Percentiles rank a stretch among this genome's conserved stretches.
phyloP scores from a whole-genome alignment of 2,113 vertebrate species.

The Dipodomys merriami region DNA sequence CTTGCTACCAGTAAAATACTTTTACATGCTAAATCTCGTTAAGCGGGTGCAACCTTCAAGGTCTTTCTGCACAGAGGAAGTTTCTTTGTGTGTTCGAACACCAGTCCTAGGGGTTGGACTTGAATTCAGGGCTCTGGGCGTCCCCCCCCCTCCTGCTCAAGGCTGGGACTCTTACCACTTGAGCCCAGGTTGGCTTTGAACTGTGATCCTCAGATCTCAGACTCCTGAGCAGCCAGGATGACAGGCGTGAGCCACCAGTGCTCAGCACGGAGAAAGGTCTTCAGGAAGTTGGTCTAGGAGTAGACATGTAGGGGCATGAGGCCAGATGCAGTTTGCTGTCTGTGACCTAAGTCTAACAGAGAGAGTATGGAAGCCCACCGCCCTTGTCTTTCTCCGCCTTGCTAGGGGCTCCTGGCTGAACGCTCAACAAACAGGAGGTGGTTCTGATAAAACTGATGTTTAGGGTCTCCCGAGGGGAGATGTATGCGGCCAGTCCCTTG shows the following conservation, averaged over 20 bases:
- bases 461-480: not conserved
- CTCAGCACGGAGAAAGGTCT: not conserved
- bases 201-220: no score
- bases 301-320: not conserved
- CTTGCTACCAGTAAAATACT: not conserved
- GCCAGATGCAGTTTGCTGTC: not conserved
- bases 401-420: not conserved
- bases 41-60: not conserved
- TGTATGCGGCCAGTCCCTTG: not conserved
- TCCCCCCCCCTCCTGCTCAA: no score
- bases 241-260: no score
- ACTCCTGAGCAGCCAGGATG: no score
- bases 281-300: not conserved
- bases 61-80: not conserved
- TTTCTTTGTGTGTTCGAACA: no score
- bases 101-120: no score
- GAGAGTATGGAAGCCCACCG: not conserved
- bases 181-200: no score
- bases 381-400: not conserved
- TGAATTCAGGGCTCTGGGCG: no score
- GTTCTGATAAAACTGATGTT: not conserved
- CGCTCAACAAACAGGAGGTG: not conserved
- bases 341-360: not conserved
- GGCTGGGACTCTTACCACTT: no score
- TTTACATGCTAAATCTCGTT: constrained; percentile 26